Conservation (phyloP, 2,888 invertebrate genomes). For the Acleris sparsana region DNA sequence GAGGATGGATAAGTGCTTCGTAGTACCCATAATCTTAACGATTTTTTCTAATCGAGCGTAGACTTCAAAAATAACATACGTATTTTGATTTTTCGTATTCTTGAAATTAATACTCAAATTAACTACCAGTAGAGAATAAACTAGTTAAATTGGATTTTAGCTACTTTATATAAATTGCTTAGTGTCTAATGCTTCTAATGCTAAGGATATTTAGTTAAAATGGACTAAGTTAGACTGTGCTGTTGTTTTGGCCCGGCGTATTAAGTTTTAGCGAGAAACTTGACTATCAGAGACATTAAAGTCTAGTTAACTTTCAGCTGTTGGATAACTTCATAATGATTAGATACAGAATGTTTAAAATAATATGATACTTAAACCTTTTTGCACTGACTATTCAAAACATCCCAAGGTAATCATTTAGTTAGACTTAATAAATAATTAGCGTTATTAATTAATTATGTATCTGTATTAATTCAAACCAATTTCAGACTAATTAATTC, state of each 20-base stretch:
- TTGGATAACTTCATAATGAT: background rate
- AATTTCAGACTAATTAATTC: no score
- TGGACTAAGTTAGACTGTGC: conserved; percentile 12
- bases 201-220: conserved; percentile 10
- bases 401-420: no score
- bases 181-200: conserved; percentile 7
- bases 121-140: no score
- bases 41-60: no score
- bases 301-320: conserved; percentile 8
- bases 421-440: no score
- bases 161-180: conserved; percentile 7
- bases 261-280: conserved; percentile 20
- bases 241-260: conserved; percentile 6
- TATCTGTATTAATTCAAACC: no score
- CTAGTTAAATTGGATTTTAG: conserved; percentile 12
- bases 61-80: no score
- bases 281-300: conserved; percentile 9
- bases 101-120: no score
- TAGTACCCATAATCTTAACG: no score
- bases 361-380: background rate
- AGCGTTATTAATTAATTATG: no score
- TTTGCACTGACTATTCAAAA: background rate
- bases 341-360: background rate
- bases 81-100: no score
- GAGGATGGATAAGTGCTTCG: no score